Base-by-base conservation (phyloP, 2,113 vertebrate genomes). In the Melanerpes formicivorus region DNA sequence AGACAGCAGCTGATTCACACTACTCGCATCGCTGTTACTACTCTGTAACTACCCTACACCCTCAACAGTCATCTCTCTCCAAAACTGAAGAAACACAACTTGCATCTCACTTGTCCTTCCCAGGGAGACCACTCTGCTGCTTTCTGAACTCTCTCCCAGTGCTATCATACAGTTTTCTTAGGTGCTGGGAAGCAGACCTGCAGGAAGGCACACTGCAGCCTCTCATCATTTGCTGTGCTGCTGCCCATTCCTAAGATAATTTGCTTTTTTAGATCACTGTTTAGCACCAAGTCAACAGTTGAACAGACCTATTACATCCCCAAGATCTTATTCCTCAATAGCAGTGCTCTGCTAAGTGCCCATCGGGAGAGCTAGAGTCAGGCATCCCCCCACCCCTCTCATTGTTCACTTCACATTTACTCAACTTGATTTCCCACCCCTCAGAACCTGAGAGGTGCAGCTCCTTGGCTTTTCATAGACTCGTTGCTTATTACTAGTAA, bases 171-270 rank as follows among this genome's bases (percentile, higher is more conserved):
- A 11, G 30, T 23, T 88, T 40, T 34, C 14, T 18, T 23, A 55
- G 75, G 54, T 2, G 1, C 48, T 23, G 22, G 71, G 54, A 84
- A 60, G 14, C 10, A 62, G 37, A 72, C 4, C 48, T 46, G 54
- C 48, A 64, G 54, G 18, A 15, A 86, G 6, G n/a, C 9, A 17
- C 26, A n/a, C 18, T 5, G 2, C 27, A 50, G 30, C 14, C 48
- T 56, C 52, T 42, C 18, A 3, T 25, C 32, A 1, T 29, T 22
- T 15, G 6, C 6, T 1, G 27, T 0, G 5, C 3, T 48, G 42
- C 2, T 48, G 30, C 60, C 74, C 10, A 2, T 5, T 48, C 63
- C 56, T 30, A 23, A 50, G 2, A 1, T 15, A 22, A 4, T 40
- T 74, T 59, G 60, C 16, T 64, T 63, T 87, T 74, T 17, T 21